These are phyloP conservation scores for Nycticryphes semicollaris DNA, from an alignment of 2,113 vertebrate genomes.

Conservation along the genomic window DNA sequence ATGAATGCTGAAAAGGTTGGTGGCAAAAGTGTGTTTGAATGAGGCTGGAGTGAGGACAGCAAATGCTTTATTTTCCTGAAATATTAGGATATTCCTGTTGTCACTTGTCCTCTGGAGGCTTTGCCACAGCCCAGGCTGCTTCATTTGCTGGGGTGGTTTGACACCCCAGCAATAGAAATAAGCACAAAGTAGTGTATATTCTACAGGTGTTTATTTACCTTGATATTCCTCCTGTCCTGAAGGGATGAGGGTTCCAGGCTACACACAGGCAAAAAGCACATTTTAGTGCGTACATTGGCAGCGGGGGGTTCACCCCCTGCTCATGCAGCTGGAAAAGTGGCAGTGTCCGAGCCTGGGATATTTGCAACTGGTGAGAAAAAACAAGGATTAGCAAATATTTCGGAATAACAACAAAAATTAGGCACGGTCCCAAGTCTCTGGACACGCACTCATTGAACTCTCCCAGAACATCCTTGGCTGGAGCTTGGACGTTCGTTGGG, in stretches of 20 bases:
- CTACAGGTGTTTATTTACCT: background rate
- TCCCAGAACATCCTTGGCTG: background rate
- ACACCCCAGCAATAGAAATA: background rate
- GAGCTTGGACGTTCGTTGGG: background rate
- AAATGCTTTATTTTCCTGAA: background rate
- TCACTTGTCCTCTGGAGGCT: background rate
- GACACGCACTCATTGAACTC: rapidly evolving
- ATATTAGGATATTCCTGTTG: background rate
- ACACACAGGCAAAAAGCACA: background rate
- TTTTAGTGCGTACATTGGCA: rapidly evolving
- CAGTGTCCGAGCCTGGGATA: background rate
- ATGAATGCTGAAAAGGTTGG: background rate
- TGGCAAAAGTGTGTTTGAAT: background rate
- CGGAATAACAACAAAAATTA: background rate
- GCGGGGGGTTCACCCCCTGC: background rate
- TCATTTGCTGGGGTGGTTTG: rapidly evolving
- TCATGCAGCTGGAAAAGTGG: background rate
- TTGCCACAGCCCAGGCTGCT: background rate
- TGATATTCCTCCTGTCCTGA: background rate
- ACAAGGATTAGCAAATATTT: background rate
- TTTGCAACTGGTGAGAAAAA: background rate
- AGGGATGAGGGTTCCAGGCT: background rate
- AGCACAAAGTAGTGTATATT: background rate
- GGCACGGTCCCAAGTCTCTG: background rate
- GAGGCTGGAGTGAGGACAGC: background rate